These are phyloP conservation scores for Xenopus petersii DNA, from an alignment of 2,797 vertebrate genomes.

Conservation along the genomic window DNA sequence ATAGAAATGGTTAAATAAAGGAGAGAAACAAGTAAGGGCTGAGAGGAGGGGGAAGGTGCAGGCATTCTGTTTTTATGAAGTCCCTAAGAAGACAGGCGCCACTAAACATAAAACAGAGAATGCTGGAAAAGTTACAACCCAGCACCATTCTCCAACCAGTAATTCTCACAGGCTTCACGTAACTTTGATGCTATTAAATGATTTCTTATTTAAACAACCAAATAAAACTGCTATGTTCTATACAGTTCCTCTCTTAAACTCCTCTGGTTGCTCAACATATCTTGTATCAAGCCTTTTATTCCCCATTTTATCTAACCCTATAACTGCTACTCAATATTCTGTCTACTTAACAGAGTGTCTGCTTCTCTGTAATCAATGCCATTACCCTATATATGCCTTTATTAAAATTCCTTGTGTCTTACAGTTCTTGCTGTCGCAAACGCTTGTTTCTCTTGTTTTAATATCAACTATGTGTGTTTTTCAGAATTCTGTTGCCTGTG, in stretches of 20 bases:
- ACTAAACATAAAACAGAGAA: constrained; percentile 54
- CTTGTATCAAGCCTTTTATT: too few relatives aligned
- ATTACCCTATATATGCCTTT: too few relatives aligned
- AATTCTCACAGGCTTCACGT: not conserved
- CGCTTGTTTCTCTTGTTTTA: too few relatives aligned
- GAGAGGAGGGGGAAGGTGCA: constrained; percentile 46
- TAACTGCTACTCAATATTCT: too few relatives aligned
- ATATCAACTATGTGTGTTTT: too few relatives aligned
- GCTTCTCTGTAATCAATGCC: too few relatives aligned
- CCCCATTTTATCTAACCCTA: too few relatives aligned
- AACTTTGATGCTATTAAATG: not conserved
- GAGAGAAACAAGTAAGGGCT: not conserved
- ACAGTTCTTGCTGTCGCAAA: too few relatives aligned
- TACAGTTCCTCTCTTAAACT: not conserved
- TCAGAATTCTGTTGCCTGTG: too few relatives aligned
- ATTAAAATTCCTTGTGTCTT: too few relatives aligned
- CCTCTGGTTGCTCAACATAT: not conserved
- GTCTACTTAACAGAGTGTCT: too few relatives aligned
- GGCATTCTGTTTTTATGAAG: constrained; percentile 67
- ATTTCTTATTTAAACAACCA: not conserved
- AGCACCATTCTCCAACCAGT: not conserved
- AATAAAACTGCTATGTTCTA: not conserved
- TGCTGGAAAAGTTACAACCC: not conserved
- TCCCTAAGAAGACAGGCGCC: constrained; percentile 73
- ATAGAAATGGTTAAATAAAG: not conserved